Evolutionary conservation across 1,140 invertebrate genomes (phyloP), one percentile per base, ranked within the genome.

Genomic region (Tetraneura akinire): DNA sequence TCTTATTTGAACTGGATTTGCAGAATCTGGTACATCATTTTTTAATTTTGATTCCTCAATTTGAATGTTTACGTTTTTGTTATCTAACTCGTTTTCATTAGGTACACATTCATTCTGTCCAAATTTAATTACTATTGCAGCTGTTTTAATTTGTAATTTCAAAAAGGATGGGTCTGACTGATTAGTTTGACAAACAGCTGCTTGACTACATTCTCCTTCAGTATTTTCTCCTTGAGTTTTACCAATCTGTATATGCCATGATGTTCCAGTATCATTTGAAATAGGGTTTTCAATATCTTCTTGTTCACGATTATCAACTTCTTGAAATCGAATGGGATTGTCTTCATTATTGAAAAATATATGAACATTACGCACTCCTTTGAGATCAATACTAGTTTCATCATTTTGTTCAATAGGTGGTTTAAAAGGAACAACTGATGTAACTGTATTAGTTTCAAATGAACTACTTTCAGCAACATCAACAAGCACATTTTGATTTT

Each of bases 51-150:
- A 53, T 45, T 68, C 66, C 53, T 80, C 80, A 45, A 84, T 83
- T 76, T 84, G 81, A 64, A 84, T 83, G 26, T 84, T 84, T 5
- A 84, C 81, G 16, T 82, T 83, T n/a, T 83, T 82, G 23, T 82
- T 81, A 55, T 82, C 81, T 21, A 68, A 68, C 14, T 81, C 80
- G 13, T 73, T 82, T 55, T 73, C 81, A 32, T 74, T 81, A 18
- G 71, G 32, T 9, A 55, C 23, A 3, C 32, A 8, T 21, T 81
- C 76, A 76, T 80, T 64, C 29, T 62, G 37, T n/a, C 82, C 83
- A 80, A 84, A 84, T 80, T 84, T 83, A 26, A 84, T 84, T 29
- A 84, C 84, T 57, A 84, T 84, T 82, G 84, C 84, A 18, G 84
- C 83, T 26, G 83, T 84, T 80, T 84, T 84, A n/a, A 84, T 84